Evolutionary conservation across 2,888 invertebrate species (phyloP), one percentile per base, ranked within the genome.

Genomic region (Harpalus rubripes): DNA sequence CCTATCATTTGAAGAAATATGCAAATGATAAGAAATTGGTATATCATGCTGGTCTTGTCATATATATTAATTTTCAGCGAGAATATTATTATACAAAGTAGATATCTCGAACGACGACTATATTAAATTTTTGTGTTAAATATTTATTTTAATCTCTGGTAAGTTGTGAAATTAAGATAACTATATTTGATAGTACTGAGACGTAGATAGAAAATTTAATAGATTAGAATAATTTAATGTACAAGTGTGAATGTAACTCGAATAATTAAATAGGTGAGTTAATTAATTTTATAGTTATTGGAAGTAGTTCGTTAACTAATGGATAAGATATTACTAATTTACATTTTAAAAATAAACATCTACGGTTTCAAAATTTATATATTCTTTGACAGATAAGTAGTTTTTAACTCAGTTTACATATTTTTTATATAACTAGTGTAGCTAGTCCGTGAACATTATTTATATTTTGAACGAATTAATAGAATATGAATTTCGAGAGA

Each of bases 141-240:
- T 59, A 59, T 59, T 58, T 58, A 58, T 58, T 32, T 59, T 59
- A 59, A 59, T 16, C 59, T 26, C 59, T 26, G 6, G 26, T 68
- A 39, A 26, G 15, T 68, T 68, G 68, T 68, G 68, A 68, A 68
- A 68, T 68, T 68, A 32, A n/a, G 32, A 26, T 15, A 32, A 39
- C 26, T 68, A 15, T 26, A 7, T 39, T 26, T 15, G 26, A 68
- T n/a, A n/a, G 32, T 68, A 52, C 44, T 52, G 44, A 6, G 44
- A 52, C 10, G 44, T 52, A 68, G 32, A 39, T 68, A 32, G 26
- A 12, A 15, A 39, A 68, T n/a, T 68, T 32, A 68, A 68, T 68
- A 52, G 44, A 52, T 52, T 52, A 52, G 44, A 52, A 52, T 52
- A 52, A 59, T 59, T 59, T 59, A 59, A 59, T 59, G 18, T 59